phyloP scores from a whole-genome alignment of 2,797 vertebrate genomes.

The Calcarius lapponicus region DNA sequence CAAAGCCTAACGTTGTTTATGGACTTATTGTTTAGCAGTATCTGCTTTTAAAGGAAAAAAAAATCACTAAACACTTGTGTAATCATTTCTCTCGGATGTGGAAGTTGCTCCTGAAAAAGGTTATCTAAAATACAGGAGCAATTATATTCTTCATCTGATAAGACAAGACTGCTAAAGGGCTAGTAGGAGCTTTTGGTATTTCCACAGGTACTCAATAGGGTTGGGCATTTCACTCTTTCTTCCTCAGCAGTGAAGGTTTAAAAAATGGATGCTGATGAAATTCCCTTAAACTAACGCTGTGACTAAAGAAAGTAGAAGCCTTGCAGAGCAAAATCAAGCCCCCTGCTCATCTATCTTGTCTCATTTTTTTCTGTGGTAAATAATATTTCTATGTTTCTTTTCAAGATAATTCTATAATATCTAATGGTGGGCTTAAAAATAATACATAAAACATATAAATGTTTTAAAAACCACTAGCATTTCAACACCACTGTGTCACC shows the following conservation, averaged over 20 bases:
- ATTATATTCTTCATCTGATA: not conserved
- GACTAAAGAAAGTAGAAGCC: not conserved
- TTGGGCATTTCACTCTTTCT: not conserved
- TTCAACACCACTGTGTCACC: not conserved
- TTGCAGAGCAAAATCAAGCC: not conserved
- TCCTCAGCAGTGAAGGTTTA: not conserved
- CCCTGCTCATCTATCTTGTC: not conserved
- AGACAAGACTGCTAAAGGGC: not conserved
- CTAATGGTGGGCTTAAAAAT: not conserved
- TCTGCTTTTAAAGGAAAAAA: not conserved
- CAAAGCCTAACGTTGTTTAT: not conserved
- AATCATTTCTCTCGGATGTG: not conserved
- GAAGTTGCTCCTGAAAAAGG: not conserved
- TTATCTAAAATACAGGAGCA: not conserved
- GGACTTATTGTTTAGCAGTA: not conserved
- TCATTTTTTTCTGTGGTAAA: not conserved
- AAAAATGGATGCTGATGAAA: not conserved
- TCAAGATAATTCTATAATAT: not conserved
- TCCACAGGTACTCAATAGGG: accelerated
- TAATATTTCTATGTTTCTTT: not conserved
- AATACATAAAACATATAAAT: not conserved
- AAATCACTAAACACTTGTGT: not conserved
- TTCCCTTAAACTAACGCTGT: not conserved
- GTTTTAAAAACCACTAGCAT: not conserved
- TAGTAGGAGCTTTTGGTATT: not conserved